Evolutionary conservation across 2,888 invertebrate genomes (phyloP), one percentile per base, ranked within the genome.

Genomic region (Toxonevra muliebris): DNA sequence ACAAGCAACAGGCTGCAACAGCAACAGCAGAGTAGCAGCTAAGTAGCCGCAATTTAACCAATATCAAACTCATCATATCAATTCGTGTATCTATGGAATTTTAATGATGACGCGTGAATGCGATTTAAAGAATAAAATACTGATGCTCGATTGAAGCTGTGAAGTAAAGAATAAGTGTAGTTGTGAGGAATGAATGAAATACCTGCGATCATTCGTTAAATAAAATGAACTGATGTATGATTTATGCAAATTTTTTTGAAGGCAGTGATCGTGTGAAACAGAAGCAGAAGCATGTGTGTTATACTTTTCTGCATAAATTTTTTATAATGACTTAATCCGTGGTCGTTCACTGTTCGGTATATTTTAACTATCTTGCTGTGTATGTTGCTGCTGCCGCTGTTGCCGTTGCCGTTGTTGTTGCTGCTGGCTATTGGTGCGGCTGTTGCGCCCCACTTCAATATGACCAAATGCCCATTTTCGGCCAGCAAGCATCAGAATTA

Each of bases 261-360:
- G 19, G 43, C n/a, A 52, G 20, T 11, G 55, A 48, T 13, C 41
- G n/a, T 55, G 40, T 64, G 48, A 48, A 64, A 55, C 55, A 57
- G 55, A 45, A 48, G 50, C 57, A 40, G 57, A 48, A 17, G 48
- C 57, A 64, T 64, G 55, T 64, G 57, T 55, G 64, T 17, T 57
- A 64, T 57, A 57, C 48, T 45, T 30, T 30, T 15, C n/a, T 43
- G 40, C 50, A 57, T 17, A 57, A 55, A 57, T n/a, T 19, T 11
- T 53, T 10, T 30, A 15, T 11, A 50, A 57, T 50, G 48, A 30
- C 62, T 43, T 45, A 62, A 45, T 41, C 45, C 17, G 55, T n/a
- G 13, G 53, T 55, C 43, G 55, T 30, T 7, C 13, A 13, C 40
- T n/a, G 4, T 19, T n/a, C 19, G 12, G 54, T 12, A 19, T 12